Evolutionary conservation across 1,140 invertebrate species (phyloP).

Genomic region (Drosophila aff.): DNA sequence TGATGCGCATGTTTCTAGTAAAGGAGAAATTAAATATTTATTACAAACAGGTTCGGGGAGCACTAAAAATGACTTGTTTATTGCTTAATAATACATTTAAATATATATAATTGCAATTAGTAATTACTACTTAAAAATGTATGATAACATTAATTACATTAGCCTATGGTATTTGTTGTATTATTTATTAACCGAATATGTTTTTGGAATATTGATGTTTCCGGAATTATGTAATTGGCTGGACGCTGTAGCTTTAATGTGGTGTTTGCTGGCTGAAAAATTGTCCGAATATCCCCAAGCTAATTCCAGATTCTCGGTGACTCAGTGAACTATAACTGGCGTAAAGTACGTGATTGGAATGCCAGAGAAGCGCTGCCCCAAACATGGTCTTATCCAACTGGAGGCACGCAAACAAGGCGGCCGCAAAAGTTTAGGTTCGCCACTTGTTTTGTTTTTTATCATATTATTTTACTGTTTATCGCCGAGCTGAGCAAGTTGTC

Average conservation of each 20-base stretch:
- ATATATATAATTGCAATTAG: background rate
- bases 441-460: conserved; percentile 34
- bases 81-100: background rate
- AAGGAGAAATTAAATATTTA: background rate
- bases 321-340: conserved; percentile 42
- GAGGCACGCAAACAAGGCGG: conserved; percentile 41
- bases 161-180: background rate
- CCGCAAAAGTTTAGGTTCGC: conserved; percentile 23
- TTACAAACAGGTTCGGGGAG: background rate
- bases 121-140: background rate
- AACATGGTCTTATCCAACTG: conserved; percentile 52
- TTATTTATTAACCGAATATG: background rate
- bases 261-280: conserved; percentile 10
- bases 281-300: conserved; percentile 10
- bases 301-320: conserved; percentile 33
- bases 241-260: background rate
- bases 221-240: background rate
- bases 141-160: background rate
- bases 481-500: conserved; percentile 55
- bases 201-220: background rate
- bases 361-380: conserved; percentile 15
- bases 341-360: conserved; percentile 64
- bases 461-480: conserved; percentile 45
- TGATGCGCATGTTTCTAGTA: background rate
- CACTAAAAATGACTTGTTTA: background rate